phyloP scores from a whole-genome alignment of 2,797 vertebrate genomes.

The Anguilla anguilla region DNA sequence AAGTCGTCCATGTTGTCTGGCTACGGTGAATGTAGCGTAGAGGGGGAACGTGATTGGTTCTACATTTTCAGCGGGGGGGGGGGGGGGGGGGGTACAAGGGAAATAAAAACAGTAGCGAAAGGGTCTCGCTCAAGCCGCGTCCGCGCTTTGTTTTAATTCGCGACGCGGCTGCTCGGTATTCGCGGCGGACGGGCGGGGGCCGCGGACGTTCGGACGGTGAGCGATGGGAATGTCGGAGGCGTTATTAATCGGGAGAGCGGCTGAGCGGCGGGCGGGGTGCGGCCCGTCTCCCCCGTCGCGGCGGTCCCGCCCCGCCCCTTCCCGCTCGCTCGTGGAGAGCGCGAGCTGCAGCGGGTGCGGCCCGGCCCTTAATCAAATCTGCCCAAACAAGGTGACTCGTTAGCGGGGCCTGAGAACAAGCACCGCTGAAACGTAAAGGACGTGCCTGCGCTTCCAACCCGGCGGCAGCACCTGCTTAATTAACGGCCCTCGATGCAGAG shows the following conservation, averaged over 20 bases:
- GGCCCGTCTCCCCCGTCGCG: background rate
- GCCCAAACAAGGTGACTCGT: background rate
- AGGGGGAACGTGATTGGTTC: background rate
- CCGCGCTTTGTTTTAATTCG: background rate
- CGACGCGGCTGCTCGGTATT: background rate
- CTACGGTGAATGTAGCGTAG: constrained; percentile 53
- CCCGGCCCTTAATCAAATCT: background rate
- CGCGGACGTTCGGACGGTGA: background rate
- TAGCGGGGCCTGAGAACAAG: background rate
- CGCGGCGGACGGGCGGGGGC: too few relatives aligned
- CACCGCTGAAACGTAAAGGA: background rate
- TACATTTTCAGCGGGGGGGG: too few relatives aligned
- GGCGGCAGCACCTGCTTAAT: background rate
- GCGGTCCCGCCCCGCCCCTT: background rate
- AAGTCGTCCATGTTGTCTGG: constrained; percentile 43
- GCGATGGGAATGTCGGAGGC: background rate
- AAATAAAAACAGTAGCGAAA: too few relatives aligned
- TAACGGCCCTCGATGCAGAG: background rate
- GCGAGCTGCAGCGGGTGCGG: background rate
- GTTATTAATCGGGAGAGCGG: background rate
- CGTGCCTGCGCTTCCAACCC: background rate
- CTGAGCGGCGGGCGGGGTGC: background rate
- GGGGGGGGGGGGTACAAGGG: background rate
- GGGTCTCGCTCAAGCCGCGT: background rate
- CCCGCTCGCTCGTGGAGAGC: background rate